phyloP scores from a whole-genome alignment of 1,140 invertebrate genomes.

The Lordiphosa clarofinis region DNA sequence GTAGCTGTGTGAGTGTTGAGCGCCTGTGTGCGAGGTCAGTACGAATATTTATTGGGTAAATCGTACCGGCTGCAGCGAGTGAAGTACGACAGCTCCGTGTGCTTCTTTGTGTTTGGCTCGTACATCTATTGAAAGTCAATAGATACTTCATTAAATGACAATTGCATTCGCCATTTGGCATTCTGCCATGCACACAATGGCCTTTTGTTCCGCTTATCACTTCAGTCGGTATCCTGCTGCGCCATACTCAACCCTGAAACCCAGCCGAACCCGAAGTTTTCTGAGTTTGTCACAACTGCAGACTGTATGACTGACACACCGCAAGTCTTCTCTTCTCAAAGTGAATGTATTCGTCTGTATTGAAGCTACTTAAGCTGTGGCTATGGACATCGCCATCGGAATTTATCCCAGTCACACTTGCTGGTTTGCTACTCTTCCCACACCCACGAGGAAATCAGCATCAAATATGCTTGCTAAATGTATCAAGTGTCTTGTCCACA shows the following conservation, averaged over 20 bases:
- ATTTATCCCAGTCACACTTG: no score
- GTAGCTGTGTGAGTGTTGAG: no score
- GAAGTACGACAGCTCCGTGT: constrained; percentile 7
- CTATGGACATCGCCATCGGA: no score
- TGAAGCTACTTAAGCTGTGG: no score
- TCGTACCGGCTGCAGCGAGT: neutral
- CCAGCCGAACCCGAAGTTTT: neutral
- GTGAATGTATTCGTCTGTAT: neutral
- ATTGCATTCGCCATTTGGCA: constrained; percentile 36
- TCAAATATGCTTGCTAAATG: no score
- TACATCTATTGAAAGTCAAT: constrained; percentile 39
- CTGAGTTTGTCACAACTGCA: constrained; percentile 4
- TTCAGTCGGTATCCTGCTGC: constrained; percentile 26
- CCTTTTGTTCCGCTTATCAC: constrained; percentile 26
- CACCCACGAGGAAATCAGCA: no score
- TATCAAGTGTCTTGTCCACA: no score
- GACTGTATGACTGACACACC: constrained; percentile 8
- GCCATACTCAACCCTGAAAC: neutral
- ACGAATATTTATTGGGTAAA: constrained; percentile 12
- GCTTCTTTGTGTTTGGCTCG: constrained; percentile 7
- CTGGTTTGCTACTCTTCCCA: no score
- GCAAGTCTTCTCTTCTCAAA: neutral
- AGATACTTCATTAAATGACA: constrained; percentile 53
- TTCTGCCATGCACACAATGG: constrained; percentile 19
- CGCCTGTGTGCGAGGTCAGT: constrained; percentile 2